Evolutionary conservation across 2,888 invertebrate species (phyloP).

Genomic region (Trichogramma evanescens): DNA sequence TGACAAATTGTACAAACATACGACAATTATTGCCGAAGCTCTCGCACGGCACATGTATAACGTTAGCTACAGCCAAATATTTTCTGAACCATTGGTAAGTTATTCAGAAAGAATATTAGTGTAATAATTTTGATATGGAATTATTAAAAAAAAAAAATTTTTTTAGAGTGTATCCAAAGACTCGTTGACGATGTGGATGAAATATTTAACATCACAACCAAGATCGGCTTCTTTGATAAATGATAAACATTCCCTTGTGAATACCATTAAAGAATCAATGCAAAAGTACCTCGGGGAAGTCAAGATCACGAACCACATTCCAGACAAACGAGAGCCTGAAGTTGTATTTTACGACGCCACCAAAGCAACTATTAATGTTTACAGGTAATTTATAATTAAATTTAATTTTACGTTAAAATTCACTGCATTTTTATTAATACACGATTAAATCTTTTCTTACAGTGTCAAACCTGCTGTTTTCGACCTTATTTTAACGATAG

Average conservation of each 20-base stretch:
- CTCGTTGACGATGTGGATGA: constrained; percentile 68
- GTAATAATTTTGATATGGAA: background rate
- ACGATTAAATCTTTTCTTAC: constrained; percentile 43
- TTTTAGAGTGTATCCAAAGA: constrained; percentile 68
- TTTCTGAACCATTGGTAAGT: constrained; percentile 69
- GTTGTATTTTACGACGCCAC: constrained; percentile 84
- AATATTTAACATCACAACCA: constrained; percentile 65
- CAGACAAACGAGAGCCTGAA: constrained; percentile 87
- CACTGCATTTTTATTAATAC: constrained; percentile 1
- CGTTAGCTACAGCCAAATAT: constrained; percentile 57
- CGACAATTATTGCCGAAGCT: constrained; percentile 72
- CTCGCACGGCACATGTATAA: constrained; percentile 77
- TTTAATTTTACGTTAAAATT: background rate
- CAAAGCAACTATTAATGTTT: constrained; percentile 73
- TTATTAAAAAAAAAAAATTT: constrained; percentile 2
- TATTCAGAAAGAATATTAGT: background rate
- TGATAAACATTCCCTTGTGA: constrained; percentile 60
- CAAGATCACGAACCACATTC: constrained; percentile 59
- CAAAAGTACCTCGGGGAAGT: constrained; percentile 73
- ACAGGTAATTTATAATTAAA: constrained; percentile 57
- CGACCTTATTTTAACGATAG: constrained; percentile 86
- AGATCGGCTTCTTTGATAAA: constrained; percentile 68
- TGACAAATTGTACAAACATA: constrained; percentile 59
- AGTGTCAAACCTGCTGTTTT: constrained; percentile 97
- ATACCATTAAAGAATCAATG: constrained; percentile 64